Base-by-base conservation (phyloP, 2,888 invertebrate genomes). In the Ceratothoa steindachneri region DNA sequence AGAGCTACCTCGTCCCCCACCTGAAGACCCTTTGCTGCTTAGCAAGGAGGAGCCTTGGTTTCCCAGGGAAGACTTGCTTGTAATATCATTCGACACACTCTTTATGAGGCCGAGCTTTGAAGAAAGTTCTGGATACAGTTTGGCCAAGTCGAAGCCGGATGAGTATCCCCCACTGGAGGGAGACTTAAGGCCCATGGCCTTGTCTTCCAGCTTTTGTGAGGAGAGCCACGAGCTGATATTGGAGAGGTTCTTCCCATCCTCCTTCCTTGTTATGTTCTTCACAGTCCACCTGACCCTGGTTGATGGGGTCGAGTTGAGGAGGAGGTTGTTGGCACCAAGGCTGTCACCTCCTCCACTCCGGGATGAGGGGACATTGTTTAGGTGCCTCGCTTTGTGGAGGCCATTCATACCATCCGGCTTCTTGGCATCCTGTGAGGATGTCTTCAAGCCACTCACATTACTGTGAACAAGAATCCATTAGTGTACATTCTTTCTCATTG, bases 21-120 rank as follows among this genome's bases (percentile, higher is more conserved):
- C 24, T 12, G n/a, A 22, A 15, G 22, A 12, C 24, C 60, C 60
- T 60, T 60, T 60, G 24, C 22, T 24, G 24, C 24, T n/a, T 19
- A 51, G 19, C n/a, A n/a, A n/a, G 5, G 5, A 15, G 5, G 41
- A 41, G 15, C 15, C 15, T 24, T 24, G n/a, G 12, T 15, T 60
- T 24, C n/a, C 24, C 12, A 24, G 12, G 12, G 60, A 24, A 15
- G 60, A 60, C 24, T 60, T 60, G 12, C 22, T 12, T 12, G 60
- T 24, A 15, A 5, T 41, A 60, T 60, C 60, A 60, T 60, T 60
- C 12, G 60, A 60, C n/a, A 60, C 60, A 3, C 70, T 67, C 51
- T 78, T 78, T n/a, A 75, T 73, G 24, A 78, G 72, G 24, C 78
- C 75, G 31, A 78, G 55, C 68, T 78, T 78, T n/a, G 78, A 75